Percentiles rank a stretch among this genome's conserved stretches.
Conservation (phyloP, 2,797 vertebrate genomes). For the Sitta carolinensis region DNA sequence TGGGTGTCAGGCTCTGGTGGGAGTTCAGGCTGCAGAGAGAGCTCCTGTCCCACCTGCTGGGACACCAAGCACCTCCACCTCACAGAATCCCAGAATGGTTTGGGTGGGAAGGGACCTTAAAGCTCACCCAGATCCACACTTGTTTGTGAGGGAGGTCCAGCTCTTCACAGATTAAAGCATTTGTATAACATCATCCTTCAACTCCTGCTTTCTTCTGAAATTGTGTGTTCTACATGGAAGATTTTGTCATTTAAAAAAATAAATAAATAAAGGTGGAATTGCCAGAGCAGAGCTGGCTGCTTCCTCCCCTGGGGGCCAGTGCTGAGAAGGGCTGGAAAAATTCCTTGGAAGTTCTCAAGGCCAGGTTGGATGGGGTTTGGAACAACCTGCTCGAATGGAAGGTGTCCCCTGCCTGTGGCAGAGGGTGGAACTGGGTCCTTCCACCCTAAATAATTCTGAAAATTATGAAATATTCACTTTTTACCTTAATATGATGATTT, state of each 20-base stretch:
- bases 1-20: neutral
- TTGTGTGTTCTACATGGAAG: neutral
- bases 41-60: too few relatives aligned
- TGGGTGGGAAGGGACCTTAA: neutral
- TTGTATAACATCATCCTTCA: neutral
- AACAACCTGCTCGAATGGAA: neutral
- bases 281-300: neutral
- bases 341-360: neutral
- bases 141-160: neutral
- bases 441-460: neutral
- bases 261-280: neutral
- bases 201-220: neutral
- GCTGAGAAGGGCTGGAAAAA: neutral
- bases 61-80: neutral
- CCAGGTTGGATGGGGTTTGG: neutral
- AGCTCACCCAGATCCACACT: neutral
- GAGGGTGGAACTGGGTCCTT: neutral
- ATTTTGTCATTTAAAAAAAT: neutral
- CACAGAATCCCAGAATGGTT: neutral
- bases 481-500: neutral
- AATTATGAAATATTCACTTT: neutral
- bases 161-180: neutral
- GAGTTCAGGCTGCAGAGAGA: neutral
- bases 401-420: neutral
- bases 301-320: neutral